Evolutionary conservation across 1,140 invertebrate species (phyloP).

Genomic region (Calosoma granatense): DNA sequence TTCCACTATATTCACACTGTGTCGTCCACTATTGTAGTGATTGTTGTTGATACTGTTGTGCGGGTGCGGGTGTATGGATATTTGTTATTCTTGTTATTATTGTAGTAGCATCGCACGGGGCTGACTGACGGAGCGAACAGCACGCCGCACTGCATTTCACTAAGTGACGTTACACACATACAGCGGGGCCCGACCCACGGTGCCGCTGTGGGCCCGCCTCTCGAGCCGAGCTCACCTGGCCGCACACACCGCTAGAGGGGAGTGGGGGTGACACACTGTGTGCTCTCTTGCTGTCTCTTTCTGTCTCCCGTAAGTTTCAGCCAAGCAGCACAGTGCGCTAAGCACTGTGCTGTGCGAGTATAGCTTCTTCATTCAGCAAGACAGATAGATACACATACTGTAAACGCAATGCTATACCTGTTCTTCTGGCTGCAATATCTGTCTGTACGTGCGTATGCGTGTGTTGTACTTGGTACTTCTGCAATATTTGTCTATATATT

Average conservation of each 20-base stretch:
- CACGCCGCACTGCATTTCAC: slow-evolving; percentile 30
- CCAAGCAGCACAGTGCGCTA: too few relatives aligned
- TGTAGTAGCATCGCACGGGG: slow-evolving; percentile 21
- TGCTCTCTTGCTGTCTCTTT: slow-evolving; percentile 18
- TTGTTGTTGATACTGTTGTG: too few relatives aligned
- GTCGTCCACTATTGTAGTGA: too few relatives aligned
- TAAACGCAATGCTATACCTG: too few relatives aligned
- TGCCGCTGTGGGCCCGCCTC: slow-evolving; percentile 24
- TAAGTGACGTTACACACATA: slow-evolving; percentile 23
- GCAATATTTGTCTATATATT: too few relatives aligned
- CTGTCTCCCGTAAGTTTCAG: slow-evolving; percentile 17
- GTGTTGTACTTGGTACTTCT: too few relatives aligned
- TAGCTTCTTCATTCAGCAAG: too few relatives aligned
- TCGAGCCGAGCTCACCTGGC: slow-evolving; percentile 28
- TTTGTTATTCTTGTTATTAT: slow-evolving; percentile 1
- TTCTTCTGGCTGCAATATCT: too few relatives aligned
- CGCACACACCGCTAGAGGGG: slow-evolving; percentile 13
- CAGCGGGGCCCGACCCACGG: slow-evolving; percentile 24
- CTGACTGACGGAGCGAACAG: slow-evolving; percentile 20
- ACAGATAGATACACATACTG: too few relatives aligned
- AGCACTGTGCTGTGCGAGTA: too few relatives aligned
- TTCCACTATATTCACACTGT: too few relatives aligned
- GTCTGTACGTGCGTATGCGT: too few relatives aligned
- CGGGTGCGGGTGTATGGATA: slow-evolving; percentile 11
- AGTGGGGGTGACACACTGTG: slow-evolving; percentile 15